These are phyloP conservation scores for Corythornis vintsioides DNA, from an alignment of 2,113 vertebrate genomes.

Conservation along the genomic window DNA sequence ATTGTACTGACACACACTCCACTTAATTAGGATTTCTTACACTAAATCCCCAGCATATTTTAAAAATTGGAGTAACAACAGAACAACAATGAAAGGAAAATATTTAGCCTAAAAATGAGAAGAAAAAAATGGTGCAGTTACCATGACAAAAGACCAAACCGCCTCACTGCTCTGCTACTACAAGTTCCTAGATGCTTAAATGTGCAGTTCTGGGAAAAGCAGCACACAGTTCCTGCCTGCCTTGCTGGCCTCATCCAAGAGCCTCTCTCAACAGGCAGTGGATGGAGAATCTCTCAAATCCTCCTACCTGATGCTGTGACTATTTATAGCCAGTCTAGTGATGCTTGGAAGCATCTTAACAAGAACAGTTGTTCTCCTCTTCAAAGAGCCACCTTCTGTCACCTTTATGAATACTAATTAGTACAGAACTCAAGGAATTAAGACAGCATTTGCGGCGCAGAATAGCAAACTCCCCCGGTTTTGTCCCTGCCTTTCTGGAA, in stretches of 20 bases:
- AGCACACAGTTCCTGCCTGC: not conserved
- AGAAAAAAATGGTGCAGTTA: not conserved
- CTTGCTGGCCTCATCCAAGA: not conserved
- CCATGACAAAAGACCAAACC: not conserved
- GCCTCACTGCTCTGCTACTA: not conserved
- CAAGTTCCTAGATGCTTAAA: not conserved
- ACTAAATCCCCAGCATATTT: not conserved
- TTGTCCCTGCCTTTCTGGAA: not conserved
- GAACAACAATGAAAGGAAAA: slow-evolving; percentile 14
- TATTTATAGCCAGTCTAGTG: not conserved
- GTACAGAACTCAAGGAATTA: not conserved
- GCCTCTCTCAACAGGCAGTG: not conserved
- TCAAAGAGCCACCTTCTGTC: slow-evolving; percentile 8
- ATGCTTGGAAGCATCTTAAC: not conserved
- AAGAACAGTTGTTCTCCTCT: not conserved
- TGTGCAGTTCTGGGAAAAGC: not conserved
- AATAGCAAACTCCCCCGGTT: not conserved
- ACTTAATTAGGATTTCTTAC: slow-evolving; percentile 33
- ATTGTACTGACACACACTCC: not conserved
- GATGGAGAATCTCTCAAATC: not conserved
- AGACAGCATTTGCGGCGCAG: not conserved
- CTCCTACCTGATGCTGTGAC: fast-evolving
- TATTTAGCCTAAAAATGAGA: slow-evolving; percentile 7
- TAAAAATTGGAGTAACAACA: not conserved
- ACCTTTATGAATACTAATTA: not conserved